Conservation (phyloP, 2,797 vertebrate genomes). For the Notoglanidium macrostoma region DNA sequence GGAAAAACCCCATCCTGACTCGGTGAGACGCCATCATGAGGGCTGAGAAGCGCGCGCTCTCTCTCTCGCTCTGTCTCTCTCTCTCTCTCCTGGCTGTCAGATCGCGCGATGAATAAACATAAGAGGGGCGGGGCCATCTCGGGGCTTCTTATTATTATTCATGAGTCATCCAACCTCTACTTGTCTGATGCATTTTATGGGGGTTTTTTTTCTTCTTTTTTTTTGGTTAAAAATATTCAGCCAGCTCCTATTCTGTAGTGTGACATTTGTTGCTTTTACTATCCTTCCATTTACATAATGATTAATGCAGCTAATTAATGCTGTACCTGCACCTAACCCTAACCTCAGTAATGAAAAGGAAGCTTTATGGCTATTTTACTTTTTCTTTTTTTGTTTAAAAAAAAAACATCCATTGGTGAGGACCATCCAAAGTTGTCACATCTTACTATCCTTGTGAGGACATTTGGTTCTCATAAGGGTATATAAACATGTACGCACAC, state of each 20-base stretch:
- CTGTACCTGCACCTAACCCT: too few relatives aligned
- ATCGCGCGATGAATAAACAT: conserved; percentile 73
- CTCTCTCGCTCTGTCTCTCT: conserved; percentile 1
- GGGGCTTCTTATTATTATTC: background rate
- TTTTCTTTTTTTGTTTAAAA: too few relatives aligned
- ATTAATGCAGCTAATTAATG: too few relatives aligned
- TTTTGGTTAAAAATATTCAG: background rate
- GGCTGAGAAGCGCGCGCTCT: conserved; percentile 54
- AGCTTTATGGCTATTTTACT: too few relatives aligned
- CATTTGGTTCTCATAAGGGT: too few relatives aligned
- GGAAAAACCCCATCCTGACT: conserved; percentile 65
- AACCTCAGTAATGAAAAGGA: too few relatives aligned
- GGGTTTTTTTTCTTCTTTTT: background rate
- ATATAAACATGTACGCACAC: too few relatives aligned
- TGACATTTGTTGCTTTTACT: too few relatives aligned
- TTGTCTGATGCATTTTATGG: background rate
- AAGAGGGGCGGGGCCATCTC: conserved; percentile 63
- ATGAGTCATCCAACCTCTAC: background rate
- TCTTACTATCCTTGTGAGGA: too few relatives aligned
- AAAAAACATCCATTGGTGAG: too few relatives aligned
- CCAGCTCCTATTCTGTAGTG: background rate
- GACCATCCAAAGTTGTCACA: too few relatives aligned
- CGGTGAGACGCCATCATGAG: conserved; percentile 75
- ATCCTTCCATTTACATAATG: too few relatives aligned
- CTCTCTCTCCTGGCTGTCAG: conserved; percentile 66